Conservation (phyloP, 2,113 vertebrate species). For the Sturnus vulgaris region DNA sequence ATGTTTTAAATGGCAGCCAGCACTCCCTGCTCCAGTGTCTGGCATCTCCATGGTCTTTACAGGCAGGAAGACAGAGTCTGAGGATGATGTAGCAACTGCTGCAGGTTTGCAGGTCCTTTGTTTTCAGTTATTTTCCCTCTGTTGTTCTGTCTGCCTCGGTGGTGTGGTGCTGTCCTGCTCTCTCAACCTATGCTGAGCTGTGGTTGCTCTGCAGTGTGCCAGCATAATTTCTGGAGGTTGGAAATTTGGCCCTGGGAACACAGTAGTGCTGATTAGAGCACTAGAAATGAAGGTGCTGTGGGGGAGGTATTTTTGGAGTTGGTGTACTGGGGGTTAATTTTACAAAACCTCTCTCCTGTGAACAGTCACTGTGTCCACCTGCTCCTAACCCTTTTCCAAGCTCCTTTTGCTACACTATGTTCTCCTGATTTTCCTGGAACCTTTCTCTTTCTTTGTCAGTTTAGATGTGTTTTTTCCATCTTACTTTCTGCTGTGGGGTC, state of each 20-base stretch:
- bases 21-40: not conserved
- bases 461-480: not conserved
- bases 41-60: not conserved
- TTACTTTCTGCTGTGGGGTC: not conserved
- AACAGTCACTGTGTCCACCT: not conserved
- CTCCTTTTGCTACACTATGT: not conserved
- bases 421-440: not conserved
- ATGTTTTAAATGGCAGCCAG: not conserved
- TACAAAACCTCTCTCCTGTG: not conserved
- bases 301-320: not conserved
- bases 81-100: not conserved
- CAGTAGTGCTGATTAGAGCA: not conserved
- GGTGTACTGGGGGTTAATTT: not conserved
- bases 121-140: not conserved
- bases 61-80: not conserved
- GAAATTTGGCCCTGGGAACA: not conserved
- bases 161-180: not conserved
- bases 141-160: rapidly evolving
- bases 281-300: not conserved
- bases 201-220: not conserved
- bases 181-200: not conserved
- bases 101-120: not conserved
- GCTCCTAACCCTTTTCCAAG: not conserved
- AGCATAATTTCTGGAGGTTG: not conserved
- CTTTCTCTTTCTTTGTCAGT: not conserved